A percentile compares a stretch with the other conserved stretches of the same genome.
phyloP scores from a whole-genome alignment of 2,797 vertebrate species.

The Hybognathus amarus region DNA sequence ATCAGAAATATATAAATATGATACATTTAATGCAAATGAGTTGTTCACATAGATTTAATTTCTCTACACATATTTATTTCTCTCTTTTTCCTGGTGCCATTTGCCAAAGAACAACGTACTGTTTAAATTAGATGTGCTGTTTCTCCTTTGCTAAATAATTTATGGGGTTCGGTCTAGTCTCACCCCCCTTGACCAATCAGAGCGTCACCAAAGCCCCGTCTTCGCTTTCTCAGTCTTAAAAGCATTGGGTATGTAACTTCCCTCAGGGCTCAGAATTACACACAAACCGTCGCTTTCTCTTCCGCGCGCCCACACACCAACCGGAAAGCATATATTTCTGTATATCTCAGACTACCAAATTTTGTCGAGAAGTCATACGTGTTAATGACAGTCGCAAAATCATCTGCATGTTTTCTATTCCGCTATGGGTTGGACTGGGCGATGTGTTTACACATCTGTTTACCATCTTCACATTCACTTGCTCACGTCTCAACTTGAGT shows the following conservation, averaged over 20 bases:
- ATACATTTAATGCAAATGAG: neutral
- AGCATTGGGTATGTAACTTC: conserved; percentile 33
- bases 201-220: conserved; percentile 35
- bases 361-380: neutral
- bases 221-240: conserved; percentile 37
- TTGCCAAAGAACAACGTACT: neutral
- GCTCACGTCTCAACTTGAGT: conserved; percentile 14
- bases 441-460: conserved; percentile 33
- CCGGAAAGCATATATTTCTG: conserved; percentile 25
- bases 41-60: neutral
- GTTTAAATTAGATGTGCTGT: conserved; percentile 3
- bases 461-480: neutral
- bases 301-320: neutral
- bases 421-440: neutral
- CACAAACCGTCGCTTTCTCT: conserved; percentile 17
- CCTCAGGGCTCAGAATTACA: conserved; percentile 27
- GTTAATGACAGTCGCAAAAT: conserved; percentile 26
- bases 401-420: neutral
- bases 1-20: neutral
- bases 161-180: conserved; percentile 49
- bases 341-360: conserved; percentile 13
- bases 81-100: neutral
- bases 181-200: conserved; percentile 45
- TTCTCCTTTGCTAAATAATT: conserved; percentile 41
- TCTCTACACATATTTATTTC: neutral